Percentiles rank a stretch among this genome's conserved stretches.
phyloP scores from a whole-genome alignment of 2,888 invertebrate genomes.

The Amphimallon solstitiale region DNA sequence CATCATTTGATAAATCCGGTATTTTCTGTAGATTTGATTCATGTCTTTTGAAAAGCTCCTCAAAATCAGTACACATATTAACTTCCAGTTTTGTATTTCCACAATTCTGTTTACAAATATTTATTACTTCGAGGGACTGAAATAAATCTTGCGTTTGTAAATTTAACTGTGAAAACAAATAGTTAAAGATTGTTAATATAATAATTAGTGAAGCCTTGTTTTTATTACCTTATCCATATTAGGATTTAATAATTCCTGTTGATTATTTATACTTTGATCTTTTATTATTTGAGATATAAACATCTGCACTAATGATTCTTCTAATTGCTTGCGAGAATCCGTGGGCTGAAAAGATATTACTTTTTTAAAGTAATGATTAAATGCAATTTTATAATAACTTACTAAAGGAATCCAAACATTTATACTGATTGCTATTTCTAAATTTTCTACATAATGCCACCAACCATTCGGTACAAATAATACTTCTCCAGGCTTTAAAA shows the following conservation, averaged over 20 bases:
- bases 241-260: conserved; percentile 71
- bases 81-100: not conserved
- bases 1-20: conserved; percentile 44
- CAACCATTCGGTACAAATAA: conserved; percentile 90
- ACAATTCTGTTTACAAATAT: conserved; percentile 42
- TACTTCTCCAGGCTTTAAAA: conserved; percentile 85
- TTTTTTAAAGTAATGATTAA: not conserved
- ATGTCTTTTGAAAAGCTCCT: conserved; percentile 30
- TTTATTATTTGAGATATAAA: conserved; percentile 71
- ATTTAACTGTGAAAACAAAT: conserved; percentile 1
- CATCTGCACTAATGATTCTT: conserved; percentile 76
- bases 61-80: not conserved
- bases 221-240: conserved; percentile 67
- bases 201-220: not conserved
- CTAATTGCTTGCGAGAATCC: conserved; percentile 67
- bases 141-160: not conserved
- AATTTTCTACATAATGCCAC: conserved; percentile 98
- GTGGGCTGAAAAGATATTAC: conserved; percentile 54
- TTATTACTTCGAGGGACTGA: conserved; percentile 43
- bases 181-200: not conserved
- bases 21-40: conserved; percentile 41
- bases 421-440: conserved; percentile 72
- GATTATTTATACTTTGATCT: conserved; percentile 65
- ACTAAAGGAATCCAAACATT: conserved; percentile 81
- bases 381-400: conserved; percentile 44